phyloP scores from a whole-genome alignment of 2,113 vertebrate species.

The Thamnaconus septentrionalis region DNA sequence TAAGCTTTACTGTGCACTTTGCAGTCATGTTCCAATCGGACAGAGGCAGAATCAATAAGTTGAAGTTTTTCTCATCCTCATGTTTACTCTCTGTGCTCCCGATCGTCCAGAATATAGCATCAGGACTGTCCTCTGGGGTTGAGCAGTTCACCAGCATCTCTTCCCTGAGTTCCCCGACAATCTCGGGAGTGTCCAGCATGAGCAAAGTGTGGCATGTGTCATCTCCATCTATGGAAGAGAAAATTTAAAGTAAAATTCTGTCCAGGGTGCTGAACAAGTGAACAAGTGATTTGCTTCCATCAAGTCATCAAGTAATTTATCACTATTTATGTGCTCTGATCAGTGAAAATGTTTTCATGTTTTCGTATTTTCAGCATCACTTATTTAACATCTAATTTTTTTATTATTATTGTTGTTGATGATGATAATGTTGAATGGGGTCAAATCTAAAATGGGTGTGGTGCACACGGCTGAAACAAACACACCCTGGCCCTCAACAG shows the following conservation, averaged over 20 bases:
- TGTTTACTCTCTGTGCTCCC: fast-evolving
- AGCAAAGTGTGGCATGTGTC: constrained; percentile 17
- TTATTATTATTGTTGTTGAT: no score
- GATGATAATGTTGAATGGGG: no score
- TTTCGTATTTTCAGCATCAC: background rate
- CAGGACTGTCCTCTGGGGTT: fast-evolving
- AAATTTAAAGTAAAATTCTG: background rate
- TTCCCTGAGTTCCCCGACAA: constrained; percentile 24
- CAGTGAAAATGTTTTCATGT: no score
- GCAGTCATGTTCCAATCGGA: constrained; percentile 30
- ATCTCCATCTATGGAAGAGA: constrained; percentile 36
- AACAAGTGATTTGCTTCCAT: no score
- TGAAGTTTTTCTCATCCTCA: fast-evolving
- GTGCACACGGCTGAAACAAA: background rate
- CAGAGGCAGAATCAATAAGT: fast-evolving
- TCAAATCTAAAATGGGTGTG: background rate
- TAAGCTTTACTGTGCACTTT: constrained; percentile 19
- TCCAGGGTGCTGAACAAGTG: no score
- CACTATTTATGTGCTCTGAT: no score
- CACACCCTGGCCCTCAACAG: no score
- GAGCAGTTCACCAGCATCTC: constrained; percentile 35
- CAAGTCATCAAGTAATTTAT: no score
- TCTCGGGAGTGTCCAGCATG: constrained; percentile 4
- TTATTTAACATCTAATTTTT: background rate
- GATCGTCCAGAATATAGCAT: constrained; percentile 14